Base-by-base conservation (phyloP, 1,140 invertebrate genomes). In the Leucophenga varia region DNA sequence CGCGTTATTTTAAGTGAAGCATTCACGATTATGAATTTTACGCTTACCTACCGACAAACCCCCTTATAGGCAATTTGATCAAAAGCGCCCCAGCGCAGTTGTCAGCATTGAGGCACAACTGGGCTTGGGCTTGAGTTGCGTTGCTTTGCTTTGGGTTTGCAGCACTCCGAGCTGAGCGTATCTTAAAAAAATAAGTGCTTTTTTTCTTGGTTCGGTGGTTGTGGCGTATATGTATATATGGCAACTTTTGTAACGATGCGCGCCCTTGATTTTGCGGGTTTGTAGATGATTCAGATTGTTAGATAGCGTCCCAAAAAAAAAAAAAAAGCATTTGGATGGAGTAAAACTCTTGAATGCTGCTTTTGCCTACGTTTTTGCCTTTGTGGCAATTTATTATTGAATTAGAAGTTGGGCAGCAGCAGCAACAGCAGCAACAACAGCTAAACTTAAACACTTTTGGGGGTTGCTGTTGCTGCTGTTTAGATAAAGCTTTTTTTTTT, bases 11-110 rank as follows among this genome's bases (percentile, higher is more conserved):
- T 59, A 59, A 67, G 59, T 47, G 42, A 59, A 55, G 58, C 54
- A 56, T 64, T 71, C 61, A 55, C 56, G 64, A 69, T 71, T 72
- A 72, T 67, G 59, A 72, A 72, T 72, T 72, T 72, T 67, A 72
- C 69, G 69, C 69, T 72, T 65, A 69, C 68, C 68, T 64, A 59
- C 61, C 49, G 52, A 55, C 64, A 67, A 64, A 59, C 61, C 69
- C 64, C 49, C 49, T 55, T 44, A 52, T 60, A 55, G 55, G 43
- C 53, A 51, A 52, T 55, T 50, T 55, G 52, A 57, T 57, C 39
- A 57, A 54, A 59, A n/a, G n/a, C n/a, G n/a, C n/a, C n/a, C n/a
- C n/a, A n/a, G n/a, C n/a, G 51, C 54, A 55, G 49, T 58, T 55
- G 56, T 57, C 54, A 53, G 47, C n/a, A n/a, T n/a, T 57, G 37